Conservation (phyloP, 1,140 invertebrate genomes). For the Papilio xuthus region DNA sequence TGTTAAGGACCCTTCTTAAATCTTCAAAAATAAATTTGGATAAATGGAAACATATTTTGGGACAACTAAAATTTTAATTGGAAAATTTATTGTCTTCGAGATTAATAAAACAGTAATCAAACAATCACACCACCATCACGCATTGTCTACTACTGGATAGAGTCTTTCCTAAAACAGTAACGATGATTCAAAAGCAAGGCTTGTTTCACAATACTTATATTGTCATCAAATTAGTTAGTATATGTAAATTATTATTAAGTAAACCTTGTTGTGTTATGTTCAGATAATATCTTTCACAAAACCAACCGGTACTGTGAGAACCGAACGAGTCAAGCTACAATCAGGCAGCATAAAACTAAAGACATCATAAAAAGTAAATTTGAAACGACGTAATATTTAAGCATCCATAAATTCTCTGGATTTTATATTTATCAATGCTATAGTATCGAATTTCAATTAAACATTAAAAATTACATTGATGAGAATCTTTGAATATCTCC, state of each 20-base stretch:
- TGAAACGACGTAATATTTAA: constrained; percentile 37
- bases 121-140: too few species aligned
- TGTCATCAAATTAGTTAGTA: not conserved
- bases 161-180: too few species aligned
- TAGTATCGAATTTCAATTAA: constrained; percentile 59
- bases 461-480: constrained; percentile 48
- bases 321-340: constrained; percentile 26
- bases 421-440: constrained; percentile 27
- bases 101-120: not conserved
- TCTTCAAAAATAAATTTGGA: not conserved
- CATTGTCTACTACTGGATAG: too few species aligned
- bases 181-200: not conserved
- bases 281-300: constrained; percentile 28
- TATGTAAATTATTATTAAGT: constrained; percentile 25
- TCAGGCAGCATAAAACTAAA: constrained; percentile 33
- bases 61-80: not conserved
- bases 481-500: constrained; percentile 45
- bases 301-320: constrained; percentile 1
- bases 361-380: constrained; percentile 42
- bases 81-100: not conserved
- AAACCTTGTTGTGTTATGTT: constrained; percentile 17
- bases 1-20: not conserved
- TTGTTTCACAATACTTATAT: not conserved
- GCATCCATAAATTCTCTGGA: constrained; percentile 39
- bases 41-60: not conserved